phyloP scores from a whole-genome alignment of 2,888 invertebrate species.

The Cerceris ruficornis region DNA sequence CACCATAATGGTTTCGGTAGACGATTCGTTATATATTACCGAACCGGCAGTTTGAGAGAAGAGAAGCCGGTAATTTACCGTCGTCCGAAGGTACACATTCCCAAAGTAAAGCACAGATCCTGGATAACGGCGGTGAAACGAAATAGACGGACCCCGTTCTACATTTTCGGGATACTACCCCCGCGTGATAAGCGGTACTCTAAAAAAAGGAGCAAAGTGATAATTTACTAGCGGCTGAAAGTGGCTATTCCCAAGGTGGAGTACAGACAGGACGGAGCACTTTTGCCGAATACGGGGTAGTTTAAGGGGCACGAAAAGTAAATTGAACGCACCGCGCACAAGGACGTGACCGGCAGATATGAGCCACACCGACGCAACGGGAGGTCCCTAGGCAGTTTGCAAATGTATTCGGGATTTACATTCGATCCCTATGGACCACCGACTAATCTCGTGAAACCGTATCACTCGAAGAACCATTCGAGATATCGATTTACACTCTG shows the following conservation, averaged over 20 bases:
- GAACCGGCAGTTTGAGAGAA: background rate
- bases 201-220: constrained; percentile 39
- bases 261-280: constrained; percentile 21
- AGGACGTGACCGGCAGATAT: constrained; percentile 39
- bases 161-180: constrained; percentile 3
- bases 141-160: background rate
- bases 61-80: constrained; percentile 15
- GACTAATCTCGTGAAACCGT: constrained; percentile 73
- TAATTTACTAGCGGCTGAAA: constrained; percentile 51
- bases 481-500: constrained; percentile 65
- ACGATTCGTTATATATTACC: constrained; percentile 5
- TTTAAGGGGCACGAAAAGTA: constrained; percentile 57
- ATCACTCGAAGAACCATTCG: constrained; percentile 65
- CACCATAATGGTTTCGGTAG: constrained; percentile 10
- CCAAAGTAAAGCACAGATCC: constrained; percentile 13
- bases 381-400: constrained; percentile 36
- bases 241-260: constrained; percentile 31
- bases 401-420: constrained; percentile 71
- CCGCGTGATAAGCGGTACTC: constrained; percentile 25
- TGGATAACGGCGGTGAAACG: background rate
- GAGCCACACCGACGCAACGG: constrained; percentile 10
- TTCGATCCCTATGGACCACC: constrained; percentile 62
- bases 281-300: constrained; percentile 33
- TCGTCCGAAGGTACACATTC: constrained; percentile 1
- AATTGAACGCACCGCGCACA: constrained; percentile 47